Base-by-base conservation (phyloP, 2,113 vertebrate genomes). In the Platysternon megacephalum region DNA sequence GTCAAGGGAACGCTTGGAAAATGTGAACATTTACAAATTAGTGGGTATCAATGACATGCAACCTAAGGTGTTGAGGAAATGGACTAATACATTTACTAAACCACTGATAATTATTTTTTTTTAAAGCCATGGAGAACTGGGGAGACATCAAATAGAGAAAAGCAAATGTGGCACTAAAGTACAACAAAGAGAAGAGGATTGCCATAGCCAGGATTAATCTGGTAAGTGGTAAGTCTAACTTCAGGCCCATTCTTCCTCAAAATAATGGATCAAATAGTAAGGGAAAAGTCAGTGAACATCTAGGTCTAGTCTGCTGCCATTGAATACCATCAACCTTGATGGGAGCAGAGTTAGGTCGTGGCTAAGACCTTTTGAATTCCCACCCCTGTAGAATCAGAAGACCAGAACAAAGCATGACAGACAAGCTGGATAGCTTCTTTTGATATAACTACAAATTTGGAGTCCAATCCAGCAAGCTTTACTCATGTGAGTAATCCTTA, bases 371-470 rank as follows among this genome's bases (percentile, higher is more conserved):
- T 89, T 95, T 89, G 58, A 79, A 87, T 87, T 42, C 28, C 3
- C 11, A 46, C 74, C 65, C n/a, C 55, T 87, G 13, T 76, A 76
- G 42, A 91, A n/a, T 68, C 17, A n/a, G 65, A 80, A 22, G 39
- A 91, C 32, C 1, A 14, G 5, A 87, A 74, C n/a, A 89, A 89
- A 56, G 24, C 21, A 83, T 2, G 11, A 79, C 44, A 89, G 83
- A 21, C 82, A n/a, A 0, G 0, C 0, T 2, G 79, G 51, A 52
- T 44, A 82, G 12, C 42, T 91, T 86, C 1, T 8, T 65, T n/a
- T 65, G 26, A 21, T 42, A 82, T 44, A 85, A 83, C 11, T 42
- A 76, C 21, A 44, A 24, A 76, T 68, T 68, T 2, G 46, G 0
- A 0, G 49, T 82, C 24, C 83, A 35, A 61, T 44, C 68, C 82